These are phyloP conservation scores for Tenthredo distinguenda DNA, from an alignment of 2,888 invertebrate species.

Conservation along the genomic window DNA sequence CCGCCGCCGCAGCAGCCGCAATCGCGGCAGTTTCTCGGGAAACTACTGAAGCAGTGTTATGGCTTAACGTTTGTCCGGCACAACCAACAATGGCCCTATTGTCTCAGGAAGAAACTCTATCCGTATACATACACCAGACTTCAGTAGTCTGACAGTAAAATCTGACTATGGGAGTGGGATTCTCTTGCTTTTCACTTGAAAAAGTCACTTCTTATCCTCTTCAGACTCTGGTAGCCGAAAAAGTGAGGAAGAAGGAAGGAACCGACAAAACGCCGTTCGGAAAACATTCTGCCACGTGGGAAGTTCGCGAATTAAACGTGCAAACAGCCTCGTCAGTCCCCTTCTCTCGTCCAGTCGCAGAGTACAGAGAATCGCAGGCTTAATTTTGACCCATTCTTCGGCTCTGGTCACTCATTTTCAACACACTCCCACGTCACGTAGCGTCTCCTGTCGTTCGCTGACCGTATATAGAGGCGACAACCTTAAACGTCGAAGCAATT, in stretches of 20 bases:
- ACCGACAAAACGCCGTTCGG: neutral
- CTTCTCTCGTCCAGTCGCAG: neutral
- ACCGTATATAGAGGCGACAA: neutral
- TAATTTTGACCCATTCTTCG: neutral
- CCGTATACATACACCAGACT: neutral
- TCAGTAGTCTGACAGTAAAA: conserved; percentile 9
- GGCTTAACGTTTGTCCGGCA: neutral
- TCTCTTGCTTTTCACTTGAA: neutral
- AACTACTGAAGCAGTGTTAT: neutral
- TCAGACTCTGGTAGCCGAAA: neutral
- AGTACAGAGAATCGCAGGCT: neutral
- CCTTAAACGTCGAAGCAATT: too few species aligned
- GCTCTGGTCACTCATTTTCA: too few species aligned
- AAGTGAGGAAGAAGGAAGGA: neutral
- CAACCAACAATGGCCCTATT: conserved; percentile 34
- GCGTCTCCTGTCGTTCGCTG: neutral
- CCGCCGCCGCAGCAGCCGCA: neutral
- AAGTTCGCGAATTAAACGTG: conserved; percentile 11
- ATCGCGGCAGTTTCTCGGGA: conserved; percentile 1
- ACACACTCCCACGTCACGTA: neutral
- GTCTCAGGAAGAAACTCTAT: conserved; percentile 22
- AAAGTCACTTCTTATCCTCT: neutral
- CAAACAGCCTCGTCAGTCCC: conserved; percentile 5
- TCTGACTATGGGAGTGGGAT: neutral
- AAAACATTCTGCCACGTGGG: too few species aligned